These are phyloP conservation scores for Noctua fimbriata DNA, from an alignment of 2,888 invertebrate genomes.

Conservation along the genomic window DNA sequence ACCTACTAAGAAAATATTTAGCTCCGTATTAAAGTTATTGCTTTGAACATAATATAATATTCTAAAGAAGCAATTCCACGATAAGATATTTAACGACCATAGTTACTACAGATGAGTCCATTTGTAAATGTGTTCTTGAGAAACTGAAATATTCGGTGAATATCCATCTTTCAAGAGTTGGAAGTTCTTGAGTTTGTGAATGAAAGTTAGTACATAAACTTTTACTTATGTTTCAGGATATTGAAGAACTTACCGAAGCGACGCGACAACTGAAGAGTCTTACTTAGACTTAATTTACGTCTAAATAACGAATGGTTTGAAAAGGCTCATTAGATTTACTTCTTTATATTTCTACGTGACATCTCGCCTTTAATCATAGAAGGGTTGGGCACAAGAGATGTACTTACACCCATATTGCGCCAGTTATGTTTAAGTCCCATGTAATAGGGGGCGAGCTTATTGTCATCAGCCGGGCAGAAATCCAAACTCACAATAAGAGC, in stretches of 20 bases:
- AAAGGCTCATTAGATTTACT: background rate
- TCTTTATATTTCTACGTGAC: background rate
- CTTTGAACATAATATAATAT: slow-evolving; percentile 26
- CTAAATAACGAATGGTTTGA: slow-evolving; percentile 1
- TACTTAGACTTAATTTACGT: slow-evolving; percentile 7
- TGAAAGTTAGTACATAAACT: slow-evolving; percentile 32
- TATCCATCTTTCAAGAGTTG: slow-evolving; percentile 47
- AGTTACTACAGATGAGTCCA: slow-evolving; percentile 42
- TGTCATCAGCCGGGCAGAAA: no score
- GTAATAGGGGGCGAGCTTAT: background rate
- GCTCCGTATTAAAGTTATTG: slow-evolving; percentile 2
- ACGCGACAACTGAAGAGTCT: slow-evolving; percentile 21
- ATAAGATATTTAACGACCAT: slow-evolving; percentile 22
- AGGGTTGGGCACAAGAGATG: background rate
- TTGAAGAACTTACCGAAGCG: slow-evolving; percentile 45
- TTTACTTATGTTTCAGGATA: slow-evolving; percentile 57
- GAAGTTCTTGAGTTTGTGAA: slow-evolving; percentile 33
- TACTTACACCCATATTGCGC: background rate
- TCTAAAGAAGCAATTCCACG: slow-evolving; percentile 13
- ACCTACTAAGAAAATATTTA: slow-evolving; percentile 6
- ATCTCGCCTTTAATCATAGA: background rate
- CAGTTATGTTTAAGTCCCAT: background rate
- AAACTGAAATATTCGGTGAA: slow-evolving; percentile 39
- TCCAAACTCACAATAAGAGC: no score
- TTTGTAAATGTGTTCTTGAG: slow-evolving; percentile 55